Conservation (phyloP, 1,140 invertebrate genomes). For the Ceratina japonica region DNA sequence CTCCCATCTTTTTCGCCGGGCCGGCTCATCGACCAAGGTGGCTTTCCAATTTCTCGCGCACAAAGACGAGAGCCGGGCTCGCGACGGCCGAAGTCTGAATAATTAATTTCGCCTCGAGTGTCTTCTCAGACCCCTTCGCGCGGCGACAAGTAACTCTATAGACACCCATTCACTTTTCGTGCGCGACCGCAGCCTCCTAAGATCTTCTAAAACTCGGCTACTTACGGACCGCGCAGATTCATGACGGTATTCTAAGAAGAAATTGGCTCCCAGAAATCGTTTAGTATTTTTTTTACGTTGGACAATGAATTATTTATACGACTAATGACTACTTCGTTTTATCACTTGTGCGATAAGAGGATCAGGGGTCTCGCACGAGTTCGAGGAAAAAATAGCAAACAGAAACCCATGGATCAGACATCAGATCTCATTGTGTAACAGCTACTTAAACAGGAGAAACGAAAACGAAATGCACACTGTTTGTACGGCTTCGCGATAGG, state of each 20-base stretch:
- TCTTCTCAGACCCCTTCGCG: slow-evolving; percentile 55
- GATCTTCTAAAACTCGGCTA: not conserved
- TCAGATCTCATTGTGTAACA: not conserved
- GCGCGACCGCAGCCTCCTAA: slow-evolving; percentile 9
- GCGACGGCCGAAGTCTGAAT: slow-evolving; percentile 55
- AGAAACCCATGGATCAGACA: too few relatives aligned
- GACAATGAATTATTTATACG: too few relatives aligned
- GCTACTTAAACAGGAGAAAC: not conserved
- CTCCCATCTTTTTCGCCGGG: slow-evolving; percentile 2
- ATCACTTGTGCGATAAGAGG: too few relatives aligned
- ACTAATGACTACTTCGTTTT: too few relatives aligned
- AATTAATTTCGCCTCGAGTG: slow-evolving; percentile 58
- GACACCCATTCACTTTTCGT: slow-evolving; percentile 40
- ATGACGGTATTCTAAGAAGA: too few relatives aligned
- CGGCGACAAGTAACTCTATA: slow-evolving; percentile 40
- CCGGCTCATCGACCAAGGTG: slow-evolving; percentile 32
- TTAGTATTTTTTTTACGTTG: too few relatives aligned
- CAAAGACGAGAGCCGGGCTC: slow-evolving; percentile 43
- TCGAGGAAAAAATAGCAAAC: too few relatives aligned
- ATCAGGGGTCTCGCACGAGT: too few relatives aligned
- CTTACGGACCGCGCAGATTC: too few relatives aligned
- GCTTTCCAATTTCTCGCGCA: slow-evolving; percentile 51
- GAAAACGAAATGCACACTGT: slow-evolving; percentile 4
- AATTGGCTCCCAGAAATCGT: too few relatives aligned
- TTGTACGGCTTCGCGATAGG: slow-evolving; percentile 30